Conservation (phyloP, 2,888 invertebrate genomes). For the Epinotia brunnichana region DNA sequence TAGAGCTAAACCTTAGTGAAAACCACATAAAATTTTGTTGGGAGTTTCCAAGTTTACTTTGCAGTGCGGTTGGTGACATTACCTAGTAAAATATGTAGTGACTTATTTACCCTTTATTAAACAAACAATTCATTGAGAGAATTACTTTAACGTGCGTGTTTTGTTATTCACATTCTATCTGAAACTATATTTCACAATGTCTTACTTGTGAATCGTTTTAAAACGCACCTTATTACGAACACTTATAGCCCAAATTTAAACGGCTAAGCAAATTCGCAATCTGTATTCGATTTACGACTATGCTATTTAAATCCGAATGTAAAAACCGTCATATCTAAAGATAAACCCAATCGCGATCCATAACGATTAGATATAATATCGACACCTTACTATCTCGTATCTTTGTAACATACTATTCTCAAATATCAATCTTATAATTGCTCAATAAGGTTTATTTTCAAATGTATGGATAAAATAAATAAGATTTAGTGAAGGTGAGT, state of each 20-base stretch:
- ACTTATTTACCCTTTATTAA: not conserved
- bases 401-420: not conserved
- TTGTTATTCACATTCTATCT: constrained; percentile 10
- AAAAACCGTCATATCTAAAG: constrained; percentile 51
- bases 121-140: constrained; percentile 1
- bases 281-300: constrained; percentile 6
- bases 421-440: not conserved
- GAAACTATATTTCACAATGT: not conserved
- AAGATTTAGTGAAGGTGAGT: constrained; percentile 3
- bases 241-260: constrained; percentile 1
- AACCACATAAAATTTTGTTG: too few species aligned
- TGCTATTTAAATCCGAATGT: constrained; percentile 31
- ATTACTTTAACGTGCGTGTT: not conserved
- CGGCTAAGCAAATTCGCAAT: constrained; percentile 3
- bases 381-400: constrained; percentile 1
- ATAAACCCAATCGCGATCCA: constrained; percentile 67
- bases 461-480: not conserved
- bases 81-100: not conserved
- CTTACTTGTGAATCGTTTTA: not conserved
- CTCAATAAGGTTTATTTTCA: not conserved
- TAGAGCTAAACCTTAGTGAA: too few species aligned
- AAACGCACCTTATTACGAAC: not conserved
- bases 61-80: too few species aligned
- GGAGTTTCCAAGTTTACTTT: too few species aligned
- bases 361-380: constrained; percentile 58